Evolutionary conservation across 2,113 vertebrate genomes (phyloP).

Genomic region (Calypte anna): DNA sequence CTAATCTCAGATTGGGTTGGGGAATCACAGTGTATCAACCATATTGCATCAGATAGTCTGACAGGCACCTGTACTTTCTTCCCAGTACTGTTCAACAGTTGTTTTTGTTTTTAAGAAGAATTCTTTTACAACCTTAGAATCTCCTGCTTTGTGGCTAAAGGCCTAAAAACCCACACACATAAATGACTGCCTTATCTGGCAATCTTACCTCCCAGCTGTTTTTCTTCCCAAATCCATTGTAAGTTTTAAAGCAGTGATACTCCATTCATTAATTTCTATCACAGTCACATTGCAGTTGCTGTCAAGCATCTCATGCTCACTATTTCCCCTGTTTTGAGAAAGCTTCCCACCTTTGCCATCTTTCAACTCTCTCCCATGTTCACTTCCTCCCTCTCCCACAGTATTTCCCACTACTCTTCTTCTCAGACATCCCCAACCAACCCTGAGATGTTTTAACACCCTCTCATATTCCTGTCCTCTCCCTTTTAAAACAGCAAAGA

Average conservation of each 20-base stretch:
- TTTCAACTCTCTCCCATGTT: not conserved
- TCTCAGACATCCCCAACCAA: not conserved
- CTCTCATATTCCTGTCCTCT: not conserved
- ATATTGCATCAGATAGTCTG: not conserved
- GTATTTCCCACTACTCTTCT: not conserved
- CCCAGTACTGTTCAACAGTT: not conserved
- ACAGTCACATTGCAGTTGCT: accelerated
- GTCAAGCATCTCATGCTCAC: not conserved
- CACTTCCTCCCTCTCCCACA: not conserved
- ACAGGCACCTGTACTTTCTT: not conserved
- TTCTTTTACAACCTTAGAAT: not conserved
- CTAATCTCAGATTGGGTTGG: not conserved
- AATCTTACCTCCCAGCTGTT: not conserved
- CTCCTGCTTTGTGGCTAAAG: not conserved
- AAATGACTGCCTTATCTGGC: not conserved
- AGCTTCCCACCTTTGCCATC: not conserved
- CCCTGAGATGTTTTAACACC: not conserved
- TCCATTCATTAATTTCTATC: not conserved
- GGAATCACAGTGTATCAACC: not conserved
- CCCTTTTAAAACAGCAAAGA: not conserved
- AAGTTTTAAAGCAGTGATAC: not conserved
- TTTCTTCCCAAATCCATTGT: not conserved
- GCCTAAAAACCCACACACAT: not conserved
- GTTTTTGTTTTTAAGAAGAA: not conserved
- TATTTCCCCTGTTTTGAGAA: not conserved